Evolutionary conservation across 2,888 invertebrate genomes (phyloP).

Genomic region (Drosophila recens): DNA sequence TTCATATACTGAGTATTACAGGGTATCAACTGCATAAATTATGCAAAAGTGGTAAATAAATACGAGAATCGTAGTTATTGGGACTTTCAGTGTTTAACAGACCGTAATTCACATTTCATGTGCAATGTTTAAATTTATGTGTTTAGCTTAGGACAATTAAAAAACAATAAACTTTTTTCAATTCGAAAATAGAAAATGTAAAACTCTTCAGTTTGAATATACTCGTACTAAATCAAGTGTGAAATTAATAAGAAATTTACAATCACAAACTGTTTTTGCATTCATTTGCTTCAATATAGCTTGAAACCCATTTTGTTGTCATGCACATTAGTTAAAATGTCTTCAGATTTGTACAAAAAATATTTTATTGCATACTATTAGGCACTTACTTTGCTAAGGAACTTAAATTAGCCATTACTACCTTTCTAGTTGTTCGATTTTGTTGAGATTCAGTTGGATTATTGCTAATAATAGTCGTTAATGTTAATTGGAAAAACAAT

Average conservation of each 20-base stretch:
- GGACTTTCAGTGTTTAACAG: neutral
- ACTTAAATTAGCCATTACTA: too few relatives aligned
- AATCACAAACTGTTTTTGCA: neutral
- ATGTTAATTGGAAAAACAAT: too few relatives aligned
- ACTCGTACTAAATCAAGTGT: neutral
- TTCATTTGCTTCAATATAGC: neutral
- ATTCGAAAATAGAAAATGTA: neutral
- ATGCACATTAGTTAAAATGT: too few relatives aligned
- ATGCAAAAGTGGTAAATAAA: neutral
- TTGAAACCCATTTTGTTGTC: neutral
- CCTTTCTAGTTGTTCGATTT: too few relatives aligned
- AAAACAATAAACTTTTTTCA: neutral
- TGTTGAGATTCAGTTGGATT: too few relatives aligned
- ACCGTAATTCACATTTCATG: constrained; percentile 13
- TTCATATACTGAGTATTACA: neutral
- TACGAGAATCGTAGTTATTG: neutral
- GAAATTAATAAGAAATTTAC: neutral
- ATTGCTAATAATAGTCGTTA: too few relatives aligned
- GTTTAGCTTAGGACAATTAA: neutral
- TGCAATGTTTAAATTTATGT: neutral
- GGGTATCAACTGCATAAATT: neutral
- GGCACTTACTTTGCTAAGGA: too few relatives aligned
- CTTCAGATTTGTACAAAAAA: too few relatives aligned
- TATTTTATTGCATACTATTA: too few relatives aligned
- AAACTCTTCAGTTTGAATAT: neutral